These are phyloP conservation scores for Heliconius melpomene DNA, from an alignment of 1,140 invertebrate species.

Conservation along the genomic window DNA sequence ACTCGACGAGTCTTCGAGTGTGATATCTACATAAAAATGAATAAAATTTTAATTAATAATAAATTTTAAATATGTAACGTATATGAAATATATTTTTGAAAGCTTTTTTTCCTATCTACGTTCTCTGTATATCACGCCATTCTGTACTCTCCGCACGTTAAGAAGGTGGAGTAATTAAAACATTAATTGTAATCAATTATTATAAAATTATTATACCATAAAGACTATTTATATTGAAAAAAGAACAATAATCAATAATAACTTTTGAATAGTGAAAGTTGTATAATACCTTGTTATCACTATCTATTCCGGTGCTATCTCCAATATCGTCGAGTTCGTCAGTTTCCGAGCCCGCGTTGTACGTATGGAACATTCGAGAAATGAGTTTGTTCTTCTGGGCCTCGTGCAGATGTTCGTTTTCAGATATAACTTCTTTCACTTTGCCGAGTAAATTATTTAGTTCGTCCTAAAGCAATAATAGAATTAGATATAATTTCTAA, in stretches of 20 bases:
- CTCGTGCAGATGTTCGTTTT: slow-evolving; percentile 90
- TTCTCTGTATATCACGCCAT: too few species aligned
- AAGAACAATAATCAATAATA: neutral
- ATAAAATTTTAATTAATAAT: too few species aligned
- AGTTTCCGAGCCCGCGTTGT: slow-evolving; percentile 73
- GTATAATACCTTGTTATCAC: slow-evolving; percentile 65
- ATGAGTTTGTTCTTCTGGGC: slow-evolving; percentile 85
- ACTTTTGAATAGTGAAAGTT: slow-evolving; percentile 37
- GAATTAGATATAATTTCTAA: neutral
- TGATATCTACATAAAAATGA: slow-evolving; percentile 43
- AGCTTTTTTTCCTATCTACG: too few species aligned
- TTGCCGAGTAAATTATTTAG: slow-evolving; percentile 87
- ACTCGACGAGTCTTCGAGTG: slow-evolving; percentile 58
- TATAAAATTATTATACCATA: too few species aligned
- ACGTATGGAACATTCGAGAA: slow-evolving; percentile 67
- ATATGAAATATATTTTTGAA: too few species aligned
- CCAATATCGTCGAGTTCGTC: slow-evolving; percentile 75
- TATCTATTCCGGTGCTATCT: slow-evolving; percentile 73
- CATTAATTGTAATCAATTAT: too few species aligned
- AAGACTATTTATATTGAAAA: too few species aligned
- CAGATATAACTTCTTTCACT: slow-evolving; percentile 90
- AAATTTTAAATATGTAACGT: too few species aligned
- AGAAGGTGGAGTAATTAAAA: too few species aligned
- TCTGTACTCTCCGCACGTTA: too few species aligned
- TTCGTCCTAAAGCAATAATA: slow-evolving; percentile 80